Conservation (phyloP, 1,140 invertebrate genomes). For the Stegodyphus mimosarum region DNA sequence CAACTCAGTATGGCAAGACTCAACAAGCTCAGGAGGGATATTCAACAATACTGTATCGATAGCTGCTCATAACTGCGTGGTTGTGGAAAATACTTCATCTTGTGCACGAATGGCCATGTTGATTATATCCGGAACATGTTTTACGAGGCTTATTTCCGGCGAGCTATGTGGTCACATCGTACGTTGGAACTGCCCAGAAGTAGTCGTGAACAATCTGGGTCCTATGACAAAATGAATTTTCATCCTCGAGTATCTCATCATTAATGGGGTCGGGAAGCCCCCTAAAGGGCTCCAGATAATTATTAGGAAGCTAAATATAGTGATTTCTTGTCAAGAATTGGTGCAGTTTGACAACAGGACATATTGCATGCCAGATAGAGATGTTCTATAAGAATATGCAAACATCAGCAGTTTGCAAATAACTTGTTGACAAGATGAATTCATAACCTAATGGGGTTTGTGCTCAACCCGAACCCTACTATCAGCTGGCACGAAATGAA, state of each 20-base stretch:
- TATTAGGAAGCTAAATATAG: too few relatives aligned
- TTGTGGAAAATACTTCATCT: too few relatives aligned
- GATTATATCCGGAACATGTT: too few relatives aligned
- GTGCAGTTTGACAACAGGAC: neutral
- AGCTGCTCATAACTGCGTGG: too few relatives aligned
- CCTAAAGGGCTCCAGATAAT: neutral
- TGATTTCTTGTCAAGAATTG: neutral
- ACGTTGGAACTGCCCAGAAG: too few relatives aligned
- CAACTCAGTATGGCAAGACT: too few relatives aligned
- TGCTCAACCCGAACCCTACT: conserved; percentile 9
- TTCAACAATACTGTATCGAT: too few relatives aligned
- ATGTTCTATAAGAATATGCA: neutral
- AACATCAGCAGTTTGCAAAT: neutral
- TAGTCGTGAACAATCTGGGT: neutral
- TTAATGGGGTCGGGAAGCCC: neutral
- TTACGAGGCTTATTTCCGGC: too few relatives aligned
- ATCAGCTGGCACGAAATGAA: conserved; percentile 26
- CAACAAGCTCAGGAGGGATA: too few relatives aligned
- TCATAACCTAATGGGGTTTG: conserved; percentile 34
- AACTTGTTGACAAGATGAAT: neutral
- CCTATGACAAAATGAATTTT: neutral
- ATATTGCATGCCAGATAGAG: neutral
- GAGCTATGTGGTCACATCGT: too few relatives aligned
- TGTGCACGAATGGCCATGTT: too few relatives aligned
- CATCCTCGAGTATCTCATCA: neutral